Evolutionary conservation across 2,113 vertebrate genomes (phyloP), one percentile per base, ranked within the genome.

Genomic region (Hydrochoerus hydrochaeris): DNA sequence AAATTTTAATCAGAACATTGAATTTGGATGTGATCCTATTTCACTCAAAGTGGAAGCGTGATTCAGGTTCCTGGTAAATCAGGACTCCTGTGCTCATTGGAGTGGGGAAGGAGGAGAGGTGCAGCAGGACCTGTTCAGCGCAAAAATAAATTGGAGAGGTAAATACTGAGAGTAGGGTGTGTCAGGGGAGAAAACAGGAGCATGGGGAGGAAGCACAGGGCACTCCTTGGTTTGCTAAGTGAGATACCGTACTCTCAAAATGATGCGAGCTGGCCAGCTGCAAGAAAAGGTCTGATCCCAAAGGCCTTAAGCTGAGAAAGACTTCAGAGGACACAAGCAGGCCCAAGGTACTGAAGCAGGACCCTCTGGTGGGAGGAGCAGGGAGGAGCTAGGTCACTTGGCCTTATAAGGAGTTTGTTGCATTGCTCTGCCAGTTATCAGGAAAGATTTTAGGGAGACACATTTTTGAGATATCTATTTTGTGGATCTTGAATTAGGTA

Each of bases 1-100:
- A 95, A 95, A 86, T 91, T 87, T 95, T 41, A 96, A 62, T 94
- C 46, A 91, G 30, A 73, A 16, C 14, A 44, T 30, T 92, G 77
- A 69, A 90, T 67, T 82, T 88, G 20, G 67, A 93, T 32, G 35
- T 58, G 65, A 54, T 60, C 46, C 41, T 90, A 35, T 20, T 96
- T 89, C 20, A 32, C 95, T 63, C 7, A 63, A 88, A 17, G 28
- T 69, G 19, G 41, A 63, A 93, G n/a, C 14, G 10, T 28, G 54
- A 26, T 67, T 12, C 20, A 38, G 4, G 1, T 57, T 75, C 63
- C 1, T 67, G 0, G 62, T 62, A 44, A 62, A 30, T 41, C 32
- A 81, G 20, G 87, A 24, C 44, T 91, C 52, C 0, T 20, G 9
- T 81, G 67, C 46, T 80, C 5, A 22, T 58, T 78, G 85, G 46